Percentiles rank a stretch among this genome's conserved stretches.
These are phyloP conservation scores for Chlorospingus semifuscus DNA, from an alignment of 2,797 vertebrate species.

Conservation along the genomic window DNA sequence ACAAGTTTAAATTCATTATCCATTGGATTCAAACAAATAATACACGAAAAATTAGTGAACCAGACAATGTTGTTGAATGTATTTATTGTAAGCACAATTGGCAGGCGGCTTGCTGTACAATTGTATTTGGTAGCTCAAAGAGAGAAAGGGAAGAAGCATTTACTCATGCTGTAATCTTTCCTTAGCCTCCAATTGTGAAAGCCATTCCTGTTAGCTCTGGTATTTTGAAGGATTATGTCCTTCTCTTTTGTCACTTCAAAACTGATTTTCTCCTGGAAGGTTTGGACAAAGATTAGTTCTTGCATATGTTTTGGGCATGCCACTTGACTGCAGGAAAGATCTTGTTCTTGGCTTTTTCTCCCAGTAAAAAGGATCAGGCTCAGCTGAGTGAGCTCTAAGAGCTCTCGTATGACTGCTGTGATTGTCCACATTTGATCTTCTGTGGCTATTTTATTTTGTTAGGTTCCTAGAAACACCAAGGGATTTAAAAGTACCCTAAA, in stretches of 20 bases:
- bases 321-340: background rate
- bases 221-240: slow-evolving; percentile 14
- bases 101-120: background rate
- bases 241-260: slow-evolving; percentile 6
- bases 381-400: background rate
- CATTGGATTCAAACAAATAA: slow-evolving; percentile 34
- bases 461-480: background rate
- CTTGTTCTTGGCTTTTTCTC: slow-evolving; percentile 1
- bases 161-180: slow-evolving; percentile 32
- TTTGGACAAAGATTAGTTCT: background rate
- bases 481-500: background rate
- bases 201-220: background rate
- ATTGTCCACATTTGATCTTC: background rate
- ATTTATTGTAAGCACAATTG: background rate
- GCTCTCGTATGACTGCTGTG: background rate
- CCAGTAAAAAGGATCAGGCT: background rate
- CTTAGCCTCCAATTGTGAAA: slow-evolving; percentile 23
- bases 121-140: background rate
- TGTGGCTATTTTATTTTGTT: background rate
- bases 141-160: background rate
- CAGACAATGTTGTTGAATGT: background rate
- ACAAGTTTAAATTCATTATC: slow-evolving; percentile 21
- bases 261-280: slow-evolving; percentile 13
- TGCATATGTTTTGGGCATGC: background rate
- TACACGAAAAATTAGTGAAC: background rate